phyloP scores from a whole-genome alignment of 2,888 invertebrate genomes.

The Drosophila conformis region DNA sequence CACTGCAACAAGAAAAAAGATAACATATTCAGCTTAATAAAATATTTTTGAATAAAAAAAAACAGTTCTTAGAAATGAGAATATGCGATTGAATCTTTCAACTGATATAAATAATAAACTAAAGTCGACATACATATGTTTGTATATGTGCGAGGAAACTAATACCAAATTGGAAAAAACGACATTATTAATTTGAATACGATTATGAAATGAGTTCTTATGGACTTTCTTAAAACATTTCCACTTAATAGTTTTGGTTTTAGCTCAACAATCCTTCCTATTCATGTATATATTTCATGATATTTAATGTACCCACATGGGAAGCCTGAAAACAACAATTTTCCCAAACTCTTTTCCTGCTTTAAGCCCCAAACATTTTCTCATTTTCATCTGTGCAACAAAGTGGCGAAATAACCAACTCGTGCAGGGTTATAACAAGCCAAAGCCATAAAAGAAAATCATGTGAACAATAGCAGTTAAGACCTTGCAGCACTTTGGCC shows the following conservation, averaged over 20 bases:
- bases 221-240: background rate
- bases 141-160: too few relatives aligned
- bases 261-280: background rate
- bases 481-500: slow-evolving; percentile 18
- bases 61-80: background rate
- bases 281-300: background rate
- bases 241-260: background rate
- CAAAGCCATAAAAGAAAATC: slow-evolving; percentile 26
- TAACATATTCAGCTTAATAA: background rate
- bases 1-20: too few relatives aligned
- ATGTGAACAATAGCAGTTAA: slow-evolving; percentile 23
- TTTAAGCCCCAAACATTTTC: background rate
- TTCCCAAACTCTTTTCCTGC: background rate
- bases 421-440: slow-evolving; percentile 37
- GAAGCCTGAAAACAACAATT: background rate
- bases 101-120: background rate
- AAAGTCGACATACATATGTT: background rate
- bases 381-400: slow-evolving; percentile 12
- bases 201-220: background rate
- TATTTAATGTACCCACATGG: background rate
- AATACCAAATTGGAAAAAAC: background rate
- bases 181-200: background rate
- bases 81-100: background rate
- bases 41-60: background rate
- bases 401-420: slow-evolving; percentile 4